A percentile compares a stretch with the other conserved stretches of the same genome.
Evolutionary conservation across 2,113 vertebrate genomes (phyloP).

Genomic region (Amphiprion ocellaris): DNA sequence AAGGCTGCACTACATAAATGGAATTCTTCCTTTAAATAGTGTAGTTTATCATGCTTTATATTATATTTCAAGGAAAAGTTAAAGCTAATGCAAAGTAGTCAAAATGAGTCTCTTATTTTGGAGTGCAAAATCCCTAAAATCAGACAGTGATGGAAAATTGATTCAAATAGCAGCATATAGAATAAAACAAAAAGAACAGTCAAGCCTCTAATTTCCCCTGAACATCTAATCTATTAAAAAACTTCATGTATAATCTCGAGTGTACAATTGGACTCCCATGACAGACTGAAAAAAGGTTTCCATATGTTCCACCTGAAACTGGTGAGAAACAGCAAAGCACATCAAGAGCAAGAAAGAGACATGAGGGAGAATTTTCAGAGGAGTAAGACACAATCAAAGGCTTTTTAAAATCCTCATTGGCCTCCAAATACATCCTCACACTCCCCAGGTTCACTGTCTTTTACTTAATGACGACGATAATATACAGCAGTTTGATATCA

Average conservation of each 20-base stretch:
- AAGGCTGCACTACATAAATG: conserved; percentile 21
- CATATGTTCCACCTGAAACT: conserved; percentile 1
- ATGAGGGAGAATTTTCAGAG: conserved; percentile 25
- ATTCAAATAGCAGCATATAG: background rate
- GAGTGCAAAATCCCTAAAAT: background rate
- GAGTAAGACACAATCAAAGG: conserved; percentile 31
- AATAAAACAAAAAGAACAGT: background rate
- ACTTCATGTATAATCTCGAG: background rate
- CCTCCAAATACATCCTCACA: conserved; percentile 23
- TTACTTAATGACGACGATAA: background rate
- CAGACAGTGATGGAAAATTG: background rate
- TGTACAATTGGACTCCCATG: background rate
- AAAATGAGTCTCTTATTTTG: conserved; percentile 1
- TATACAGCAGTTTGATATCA: background rate
- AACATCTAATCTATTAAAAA: background rate
- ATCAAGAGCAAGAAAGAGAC: too few species aligned
- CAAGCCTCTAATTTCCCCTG: conserved; percentile 1
- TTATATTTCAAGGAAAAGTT: conserved; percentile 6
- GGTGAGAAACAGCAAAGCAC: conserved; percentile 15
- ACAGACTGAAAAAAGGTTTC: background rate
- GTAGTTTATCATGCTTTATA: conserved; percentile 38
- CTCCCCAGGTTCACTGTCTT: conserved; percentile 6
- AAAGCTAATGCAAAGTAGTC: conserved; percentile 14
- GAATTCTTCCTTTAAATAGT: conserved; percentile 24
- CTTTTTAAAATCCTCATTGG: conserved; percentile 23